These are phyloP conservation scores for Austrolebias charrua DNA, from an alignment of 2,797 vertebrate genomes.

Conservation along the genomic window DNA sequence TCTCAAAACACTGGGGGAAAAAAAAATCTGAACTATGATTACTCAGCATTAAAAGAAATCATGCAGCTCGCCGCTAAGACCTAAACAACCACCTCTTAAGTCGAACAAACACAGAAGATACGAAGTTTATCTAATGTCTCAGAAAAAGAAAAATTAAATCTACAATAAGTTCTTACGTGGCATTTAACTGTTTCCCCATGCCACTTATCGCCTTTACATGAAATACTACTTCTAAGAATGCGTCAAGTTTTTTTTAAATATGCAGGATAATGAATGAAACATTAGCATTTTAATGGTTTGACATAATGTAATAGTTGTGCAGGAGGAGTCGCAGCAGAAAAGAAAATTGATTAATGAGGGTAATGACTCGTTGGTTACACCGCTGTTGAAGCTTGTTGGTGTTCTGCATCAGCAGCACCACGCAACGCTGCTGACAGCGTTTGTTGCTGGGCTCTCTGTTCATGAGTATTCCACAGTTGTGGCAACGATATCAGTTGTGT, in stretches of 20 bases:
- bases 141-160: background rate
- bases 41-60: conserved; percentile 11
- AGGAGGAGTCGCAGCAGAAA: conserved; percentile 34
- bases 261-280: conserved; percentile 24
- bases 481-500: conserved; percentile 49
- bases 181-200: conserved; percentile 1
- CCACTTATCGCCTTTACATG: background rate
- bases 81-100: background rate
- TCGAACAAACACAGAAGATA: conserved; percentile 12
- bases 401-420: conserved; percentile 48
- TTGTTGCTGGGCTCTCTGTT: conserved; percentile 39
- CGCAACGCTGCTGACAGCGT: conserved; percentile 27
- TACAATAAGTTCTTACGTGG: conserved; percentile 1
- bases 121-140: background rate
- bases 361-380: conserved; percentile 40
- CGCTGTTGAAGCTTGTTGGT: conserved; percentile 39
- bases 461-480: conserved; percentile 48
- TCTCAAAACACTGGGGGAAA: background rate
- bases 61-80: conserved; percentile 8
- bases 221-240: conserved; percentile 9
- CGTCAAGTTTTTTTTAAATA: conserved; percentile 22
- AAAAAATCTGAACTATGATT: conserved; percentile 17
- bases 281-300: conserved; percentile 60
- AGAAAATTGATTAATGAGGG: conserved; percentile 51
- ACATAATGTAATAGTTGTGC: conserved; percentile 39